A percentile compares a stretch with the other conserved stretches of the same genome.
These are phyloP conservation scores for Bombus cullumanus DNA, from an alignment of 1,140 invertebrate species.

Conservation along the genomic window DNA sequence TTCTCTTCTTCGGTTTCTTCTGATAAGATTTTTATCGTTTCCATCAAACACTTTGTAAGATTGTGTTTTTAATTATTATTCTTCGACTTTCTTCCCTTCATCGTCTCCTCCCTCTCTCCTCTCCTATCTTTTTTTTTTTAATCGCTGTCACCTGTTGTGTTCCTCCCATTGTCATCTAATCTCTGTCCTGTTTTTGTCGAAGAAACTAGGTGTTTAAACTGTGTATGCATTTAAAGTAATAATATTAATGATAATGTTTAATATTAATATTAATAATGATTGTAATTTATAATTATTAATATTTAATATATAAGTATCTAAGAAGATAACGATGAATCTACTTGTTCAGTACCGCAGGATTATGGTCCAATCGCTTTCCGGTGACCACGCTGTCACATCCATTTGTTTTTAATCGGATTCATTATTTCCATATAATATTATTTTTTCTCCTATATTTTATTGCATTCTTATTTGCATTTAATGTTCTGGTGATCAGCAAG, in stretches of 20 bases:
- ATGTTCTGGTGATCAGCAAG: neutral
- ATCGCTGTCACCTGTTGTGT: constrained; percentile 1
- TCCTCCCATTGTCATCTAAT: constrained; percentile 12
- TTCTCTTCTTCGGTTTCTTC: neutral
- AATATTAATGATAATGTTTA: constrained; percentile 75
- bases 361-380: constrained; percentile 61
- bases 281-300: constrained; percentile 81
- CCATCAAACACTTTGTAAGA: constrained; percentile 37
- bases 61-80: constrained; percentile 31
- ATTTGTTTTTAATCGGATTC: neutral
- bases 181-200: constrained; percentile 69
- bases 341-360: constrained; percentile 66
- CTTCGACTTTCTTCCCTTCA: neutral
- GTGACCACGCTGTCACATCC: constrained; percentile 57
- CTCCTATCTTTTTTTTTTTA: neutral
- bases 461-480: constrained; percentile 16
- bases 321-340: constrained; percentile 65
- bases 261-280: constrained; percentile 78
- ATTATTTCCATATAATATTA: neutral
- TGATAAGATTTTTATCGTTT: constrained; percentile 8
- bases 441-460: constrained; percentile 19
- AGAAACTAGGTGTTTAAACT: constrained; percentile 75
- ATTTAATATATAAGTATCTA: constrained; percentile 79
- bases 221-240: constrained; percentile 80
- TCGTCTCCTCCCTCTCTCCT: neutral